These are phyloP conservation scores for Platyscapa corneri DNA, from an alignment of 1,140 invertebrate genomes.

Conservation along the genomic window DNA sequence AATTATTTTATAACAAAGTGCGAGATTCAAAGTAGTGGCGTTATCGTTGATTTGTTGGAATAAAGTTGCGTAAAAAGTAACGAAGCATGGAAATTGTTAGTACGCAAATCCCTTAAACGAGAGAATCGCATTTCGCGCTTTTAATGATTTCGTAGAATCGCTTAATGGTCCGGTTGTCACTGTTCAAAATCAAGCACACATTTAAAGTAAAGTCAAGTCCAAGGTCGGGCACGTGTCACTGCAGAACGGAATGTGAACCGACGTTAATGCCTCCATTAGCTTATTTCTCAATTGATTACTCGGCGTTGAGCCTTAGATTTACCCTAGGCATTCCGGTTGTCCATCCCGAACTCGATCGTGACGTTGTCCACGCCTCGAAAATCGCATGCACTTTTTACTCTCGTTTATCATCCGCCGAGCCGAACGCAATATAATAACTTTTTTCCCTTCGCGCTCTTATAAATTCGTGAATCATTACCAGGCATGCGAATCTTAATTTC, in stretches of 20 bases:
- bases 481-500: background rate
- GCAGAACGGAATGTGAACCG: slow-evolving; percentile 1
- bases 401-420: background rate
- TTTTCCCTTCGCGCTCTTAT: background rate
- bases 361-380: background rate
- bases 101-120: background rate
- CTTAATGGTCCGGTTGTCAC: background rate
- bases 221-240: slow-evolving; percentile 56
- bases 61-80: background rate
- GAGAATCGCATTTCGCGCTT: background rate
- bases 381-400: background rate
- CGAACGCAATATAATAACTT: background rate
- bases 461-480: background rate
- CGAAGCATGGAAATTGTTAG: background rate
- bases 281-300: slow-evolving; percentile 1
- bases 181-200: background rate
- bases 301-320: background rate
- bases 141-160: background rate
- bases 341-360: background rate
- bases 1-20: no score
- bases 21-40: no score
- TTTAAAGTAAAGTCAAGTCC: slow-evolving; percentile 44
- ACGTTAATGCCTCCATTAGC: slow-evolving; percentile 14
- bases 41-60: no score
- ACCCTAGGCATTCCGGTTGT: background rate